Evolutionary conservation across 2,888 invertebrate species (phyloP).

Genomic region (Galeopsomyia nigrocyanea): DNA sequence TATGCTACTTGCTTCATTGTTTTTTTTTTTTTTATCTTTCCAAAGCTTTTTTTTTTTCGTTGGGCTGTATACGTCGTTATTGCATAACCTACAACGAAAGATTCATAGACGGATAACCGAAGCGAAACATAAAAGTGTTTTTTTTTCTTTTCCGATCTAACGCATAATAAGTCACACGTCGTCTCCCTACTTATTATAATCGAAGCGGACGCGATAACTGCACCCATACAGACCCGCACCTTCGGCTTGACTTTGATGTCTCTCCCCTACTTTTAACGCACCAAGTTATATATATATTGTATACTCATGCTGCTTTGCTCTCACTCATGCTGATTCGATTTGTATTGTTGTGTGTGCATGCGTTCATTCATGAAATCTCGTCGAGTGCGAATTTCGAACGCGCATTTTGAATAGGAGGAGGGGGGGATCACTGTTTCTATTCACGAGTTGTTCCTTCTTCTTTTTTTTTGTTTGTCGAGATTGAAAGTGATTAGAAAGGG

Average conservation of each 20-base stretch:
- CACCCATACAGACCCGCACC: conserved; percentile 10
- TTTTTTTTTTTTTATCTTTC: conserved; percentile 20
- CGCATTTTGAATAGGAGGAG: conserved; percentile 27
- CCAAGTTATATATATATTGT: neutral
- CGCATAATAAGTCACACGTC: too few species aligned
- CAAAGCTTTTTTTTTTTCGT: neutral
- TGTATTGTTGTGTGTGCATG: neutral
- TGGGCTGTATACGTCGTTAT: neutral
- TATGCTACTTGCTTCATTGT: conserved; percentile 1
- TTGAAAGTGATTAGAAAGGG: too few species aligned
- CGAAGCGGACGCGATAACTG: conserved; percentile 51
- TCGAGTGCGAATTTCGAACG: conserved; percentile 27
- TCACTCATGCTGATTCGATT: neutral
- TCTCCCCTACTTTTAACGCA: neutral
- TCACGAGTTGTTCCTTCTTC: too few species aligned
- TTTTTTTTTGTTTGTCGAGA: too few species aligned
- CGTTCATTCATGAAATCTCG: conserved; percentile 13
- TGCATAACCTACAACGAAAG: neutral
- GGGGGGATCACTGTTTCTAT: neutral
- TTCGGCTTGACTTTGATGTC: conserved; percentile 31
- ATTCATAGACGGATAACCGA: too few species aligned
- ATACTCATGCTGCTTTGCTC: neutral
- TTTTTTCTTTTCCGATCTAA: too few species aligned
- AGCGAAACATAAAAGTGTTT: too few species aligned
- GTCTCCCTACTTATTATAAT: too few species aligned